Evolutionary conservation across 1,140 invertebrate species (phyloP).

Genomic region (Philaenus spumarius): DNA sequence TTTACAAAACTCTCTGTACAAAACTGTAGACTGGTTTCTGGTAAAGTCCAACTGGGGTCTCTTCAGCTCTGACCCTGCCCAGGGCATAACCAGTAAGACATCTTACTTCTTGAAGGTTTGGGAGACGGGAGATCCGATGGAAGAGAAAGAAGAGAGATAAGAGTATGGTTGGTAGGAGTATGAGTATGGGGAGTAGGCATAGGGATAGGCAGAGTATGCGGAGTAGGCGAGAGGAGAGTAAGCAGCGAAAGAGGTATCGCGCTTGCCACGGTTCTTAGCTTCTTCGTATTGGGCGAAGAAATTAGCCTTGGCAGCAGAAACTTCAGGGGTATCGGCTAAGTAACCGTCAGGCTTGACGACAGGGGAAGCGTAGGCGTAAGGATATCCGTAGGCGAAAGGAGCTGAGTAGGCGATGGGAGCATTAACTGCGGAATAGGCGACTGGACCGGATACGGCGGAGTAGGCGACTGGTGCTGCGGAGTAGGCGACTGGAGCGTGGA

Average conservation of each 20-base stretch:
- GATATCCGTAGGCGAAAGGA: constrained; percentile 47
- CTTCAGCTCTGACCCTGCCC: constrained; percentile 8
- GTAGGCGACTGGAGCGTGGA: too few relatives aligned
- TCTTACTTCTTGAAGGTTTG: constrained; percentile 54
- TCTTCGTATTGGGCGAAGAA: constrained; percentile 36
- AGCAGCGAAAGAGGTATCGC: too few relatives aligned
- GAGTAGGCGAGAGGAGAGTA: constrained; percentile 41
- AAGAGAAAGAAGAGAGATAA: constrained; percentile 34
- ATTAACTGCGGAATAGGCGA: constrained; percentile 33
- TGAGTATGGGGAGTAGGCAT: constrained; percentile 19
- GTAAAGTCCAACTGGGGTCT: constrained; percentile 14
- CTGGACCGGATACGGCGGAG: constrained; percentile 48
- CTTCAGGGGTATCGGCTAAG: constrained; percentile 47
- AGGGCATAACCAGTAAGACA: neutral
- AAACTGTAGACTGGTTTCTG: neutral
- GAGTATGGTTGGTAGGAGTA: constrained; percentile 21
- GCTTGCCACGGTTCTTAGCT: constrained; percentile 25
- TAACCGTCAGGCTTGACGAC: constrained; percentile 30
- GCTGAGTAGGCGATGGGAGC: constrained; percentile 36
- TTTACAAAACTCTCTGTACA: too few relatives aligned
- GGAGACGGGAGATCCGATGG: constrained; percentile 49
- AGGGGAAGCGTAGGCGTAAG: constrained; percentile 34
- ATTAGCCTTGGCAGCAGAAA: constrained; percentile 43
- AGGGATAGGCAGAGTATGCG: constrained; percentile 10
- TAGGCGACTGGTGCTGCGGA: constrained; percentile 52